Evolutionary conservation across 2,888 invertebrate species (phyloP), one percentile per base, ranked within the genome.

Genomic region (Brachynemurus nebulosus): DNA sequence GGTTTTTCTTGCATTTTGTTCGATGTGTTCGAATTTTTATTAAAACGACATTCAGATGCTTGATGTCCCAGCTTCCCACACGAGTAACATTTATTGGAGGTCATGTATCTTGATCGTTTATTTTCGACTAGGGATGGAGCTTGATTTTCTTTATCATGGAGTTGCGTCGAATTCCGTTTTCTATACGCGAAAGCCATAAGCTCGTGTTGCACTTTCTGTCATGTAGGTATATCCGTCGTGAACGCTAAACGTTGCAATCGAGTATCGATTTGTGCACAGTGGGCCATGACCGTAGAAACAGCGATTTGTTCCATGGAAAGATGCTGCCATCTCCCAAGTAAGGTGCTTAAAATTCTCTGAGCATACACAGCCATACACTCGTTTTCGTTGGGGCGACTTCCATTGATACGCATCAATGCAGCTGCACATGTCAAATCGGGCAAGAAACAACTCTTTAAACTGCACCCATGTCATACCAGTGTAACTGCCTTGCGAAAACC

Each of bases 341-440:
- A 27, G 4, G 19, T 12, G 9, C 18, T 40, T 33, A 47, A 19
- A 12, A 43, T 19, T 39, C 49, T 23, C n/a, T 23, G 33, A 12
- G 43, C 39, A 42, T 45, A 49, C 12, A 45, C 45, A 14, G 47
- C 42, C 35, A 42, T 38, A 20, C 44, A 49, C 42, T 49, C 45
- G 4, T 34, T 44, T 11, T 48, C 47, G 4, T 40, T 48, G 2
- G 47, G 49, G 11, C 35, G 38, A n/a, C 44, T 42, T 12, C 12
- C 18, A 11, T 35, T 19, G 9, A 46, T 9, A 12, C 35, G 38
- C 27, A 48, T 35, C 8, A 48, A 21, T 5, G 40, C 35, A 14
- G 45, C 48, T n/a, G 48, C 42, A 9, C 42, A 17, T 12, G n/a
- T 23, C 46, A 36, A 17, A 48, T 9, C 48, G 30, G n/a, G 46